Percentiles rank a stretch among this genome's conserved stretches.
Evolutionary conservation across 2,797 vertebrate genomes (phyloP).

Genomic region (Loriculus beryllinus): DNA sequence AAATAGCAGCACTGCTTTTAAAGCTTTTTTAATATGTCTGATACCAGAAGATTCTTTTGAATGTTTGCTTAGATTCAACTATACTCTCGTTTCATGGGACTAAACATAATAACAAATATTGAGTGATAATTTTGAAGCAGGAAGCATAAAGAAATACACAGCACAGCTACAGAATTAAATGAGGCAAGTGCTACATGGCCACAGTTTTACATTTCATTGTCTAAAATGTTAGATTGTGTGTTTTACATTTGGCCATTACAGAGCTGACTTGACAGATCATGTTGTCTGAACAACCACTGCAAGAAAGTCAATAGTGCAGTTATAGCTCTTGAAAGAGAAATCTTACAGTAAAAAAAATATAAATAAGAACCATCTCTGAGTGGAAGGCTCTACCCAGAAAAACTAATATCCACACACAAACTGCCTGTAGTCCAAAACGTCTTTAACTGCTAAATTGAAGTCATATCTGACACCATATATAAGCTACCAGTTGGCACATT

Average conservation of each 20-base stretch:
- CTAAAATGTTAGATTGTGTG: background rate
- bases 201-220: background rate
- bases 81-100: background rate
- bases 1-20: background rate
- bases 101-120: background rate
- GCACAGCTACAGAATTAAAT: background rate
- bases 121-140: background rate
- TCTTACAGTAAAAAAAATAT: background rate
- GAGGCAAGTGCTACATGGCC: background rate
- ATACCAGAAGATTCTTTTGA: background rate
- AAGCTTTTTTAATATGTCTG: background rate
- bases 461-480: background rate
- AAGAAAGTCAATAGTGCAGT: background rate
- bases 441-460: background rate
- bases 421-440: background rate
- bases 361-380: background rate
- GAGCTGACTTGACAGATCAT: background rate
- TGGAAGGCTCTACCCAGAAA: background rate
- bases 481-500: background rate
- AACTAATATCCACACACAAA: background rate
- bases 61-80: background rate
- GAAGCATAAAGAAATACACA: background rate
- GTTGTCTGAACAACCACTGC: background rate
- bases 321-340: background rate
- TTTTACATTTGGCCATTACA: background rate